Evolutionary conservation across 2,113 vertebrate species (phyloP).

Genomic region (Morone chrysops): DNA sequence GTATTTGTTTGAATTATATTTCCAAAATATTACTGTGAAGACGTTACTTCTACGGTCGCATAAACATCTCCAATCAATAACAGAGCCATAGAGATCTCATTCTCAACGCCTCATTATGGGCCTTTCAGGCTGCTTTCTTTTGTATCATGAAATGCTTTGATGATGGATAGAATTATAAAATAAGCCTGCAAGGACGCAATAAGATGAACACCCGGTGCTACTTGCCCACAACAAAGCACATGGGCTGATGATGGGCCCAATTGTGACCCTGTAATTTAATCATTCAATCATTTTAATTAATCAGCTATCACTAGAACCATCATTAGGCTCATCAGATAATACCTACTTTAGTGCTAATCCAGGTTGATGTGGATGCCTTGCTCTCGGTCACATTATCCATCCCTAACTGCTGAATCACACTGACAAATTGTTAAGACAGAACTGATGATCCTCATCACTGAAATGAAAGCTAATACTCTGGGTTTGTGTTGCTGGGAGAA

Average conservation of each 20-base stretch:
- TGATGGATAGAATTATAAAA: slow-evolving; percentile 52
- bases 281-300: slow-evolving; percentile 67
- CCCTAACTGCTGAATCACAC: slow-evolving; percentile 33
- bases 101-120: slow-evolving; percentile 40
- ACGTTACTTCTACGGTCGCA: slow-evolving; percentile 43
- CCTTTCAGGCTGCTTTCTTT: slow-evolving; percentile 37
- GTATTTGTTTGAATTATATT: slow-evolving; percentile 66
- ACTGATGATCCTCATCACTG: slow-evolving; percentile 17
- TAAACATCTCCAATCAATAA: slow-evolving; percentile 65
- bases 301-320: slow-evolving; percentile 39
- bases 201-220: slow-evolving; percentile 40
- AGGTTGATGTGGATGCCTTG: slow-evolving; percentile 39
- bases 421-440: slow-evolving; percentile 13
- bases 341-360: slow-evolving; percentile 38
- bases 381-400: slow-evolving; percentile 42
- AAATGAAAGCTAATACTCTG: slow-evolving; percentile 29
- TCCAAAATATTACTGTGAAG: slow-evolving; percentile 60
- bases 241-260: slow-evolving; percentile 44
- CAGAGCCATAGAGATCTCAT: slow-evolving; percentile 34
- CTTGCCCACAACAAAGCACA: slow-evolving; percentile 46
- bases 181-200: slow-evolving; percentile 46
- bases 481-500: slow-evolving; percentile 18
- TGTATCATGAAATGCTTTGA: slow-evolving; percentile 37
- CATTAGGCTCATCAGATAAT: slow-evolving; percentile 48
- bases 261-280: slow-evolving; percentile 55